Base-by-base conservation (phyloP, 2,797 vertebrate species). In the Prunella strophiata region DNA sequence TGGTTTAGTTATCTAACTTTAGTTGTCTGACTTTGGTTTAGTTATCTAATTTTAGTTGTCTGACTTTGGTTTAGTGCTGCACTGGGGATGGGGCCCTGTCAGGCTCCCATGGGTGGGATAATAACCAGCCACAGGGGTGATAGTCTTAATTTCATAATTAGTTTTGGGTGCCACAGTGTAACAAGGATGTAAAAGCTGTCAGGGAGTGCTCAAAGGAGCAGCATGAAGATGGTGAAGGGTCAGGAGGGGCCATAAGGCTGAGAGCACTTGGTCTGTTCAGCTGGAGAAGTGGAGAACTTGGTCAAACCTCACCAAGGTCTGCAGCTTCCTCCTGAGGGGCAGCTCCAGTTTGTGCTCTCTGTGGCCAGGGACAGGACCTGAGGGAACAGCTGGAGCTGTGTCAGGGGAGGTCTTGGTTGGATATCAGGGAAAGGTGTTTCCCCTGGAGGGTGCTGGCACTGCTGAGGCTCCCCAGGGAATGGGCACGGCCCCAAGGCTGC, bases 401-500 rank as follows among this genome's bases (percentile, higher is more conserved):
- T 29, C 52, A 45, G 29, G n/a, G 16, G 6, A 16, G 17, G 8
- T 4, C 0, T 14, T 3, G 19, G n/a, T 5, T 58, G 29, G 23
- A 38, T 7, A 7, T 66, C 19, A 58, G 20, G 26, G 12, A 45
- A 73, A 45, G 13, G 2, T 45, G 15, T 8, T 47, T 51, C 6
- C 27, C 52, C 11, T 3, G 10, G 20, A 50, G 23, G 23, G 6
- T 58, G 27, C 3, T 65, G 32, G 51, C 45, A 58, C 67, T 72
- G 51, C 2, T 3, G 51, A 79, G 66, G 27, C 43, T 58, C 38
- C 36, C 38, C 67, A 58, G 59, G 45, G 30, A 66, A 30, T 40
- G 47, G 25, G 3, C 15, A 32, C 5, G 0, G 52, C 54, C 52
- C 42, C 0, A 0, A 38, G 59, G 51, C 27, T 72, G 22, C 16